Base-by-base conservation (phyloP, 2,797 vertebrate species). In the Bryconaethiops microstoma region DNA sequence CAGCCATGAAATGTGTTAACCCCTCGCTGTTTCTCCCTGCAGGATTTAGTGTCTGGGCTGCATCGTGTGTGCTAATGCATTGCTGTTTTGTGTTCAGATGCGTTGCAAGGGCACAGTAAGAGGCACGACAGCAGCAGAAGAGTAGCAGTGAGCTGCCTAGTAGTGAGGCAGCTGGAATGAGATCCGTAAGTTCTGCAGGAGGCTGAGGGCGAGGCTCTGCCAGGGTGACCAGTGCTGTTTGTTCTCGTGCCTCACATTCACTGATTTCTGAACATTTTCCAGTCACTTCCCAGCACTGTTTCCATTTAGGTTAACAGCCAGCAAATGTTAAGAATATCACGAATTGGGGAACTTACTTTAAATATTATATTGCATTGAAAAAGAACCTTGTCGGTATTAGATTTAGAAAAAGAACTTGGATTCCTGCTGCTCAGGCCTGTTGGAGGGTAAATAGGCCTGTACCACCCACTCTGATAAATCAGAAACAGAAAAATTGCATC, bases 31-130 rank as follows among this genome's bases (percentile, higher is more conserved):
- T 76, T 45, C 35, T 69, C 48, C 48, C 12, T 17, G 45, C 68
- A 82, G 72, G 74, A 25, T 14, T 50, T 21, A n/a, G 40, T 45
- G 42, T 45, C 23, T 25, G 19, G 69, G 29, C 67, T 52, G 6
- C 25, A 57, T 14, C 2, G 1, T 60, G 45, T 81, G 54, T 62
- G 40, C 55, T 84, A 79, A 79, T 16, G 5, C 12, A 19, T 55
- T 67, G 68, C 72, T 84, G 29, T 80, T 96, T 92, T 95, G 89
- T 94, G 85, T 95, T 91, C 92, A 99, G 97, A 99, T 99, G 95
- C 97, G 97, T 94, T 95, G 97, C 95, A 98, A 97, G 92, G 97
- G 97, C 92, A 93, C 96, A 78, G 95, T 99, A 90, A 95, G 97
- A 94, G 97, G 97, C 91, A 99, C 97, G 89, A 95, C 96, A 88